Conservation (phyloP, 2,797 vertebrate genomes). For the Etheostoma nigrum region DNA sequence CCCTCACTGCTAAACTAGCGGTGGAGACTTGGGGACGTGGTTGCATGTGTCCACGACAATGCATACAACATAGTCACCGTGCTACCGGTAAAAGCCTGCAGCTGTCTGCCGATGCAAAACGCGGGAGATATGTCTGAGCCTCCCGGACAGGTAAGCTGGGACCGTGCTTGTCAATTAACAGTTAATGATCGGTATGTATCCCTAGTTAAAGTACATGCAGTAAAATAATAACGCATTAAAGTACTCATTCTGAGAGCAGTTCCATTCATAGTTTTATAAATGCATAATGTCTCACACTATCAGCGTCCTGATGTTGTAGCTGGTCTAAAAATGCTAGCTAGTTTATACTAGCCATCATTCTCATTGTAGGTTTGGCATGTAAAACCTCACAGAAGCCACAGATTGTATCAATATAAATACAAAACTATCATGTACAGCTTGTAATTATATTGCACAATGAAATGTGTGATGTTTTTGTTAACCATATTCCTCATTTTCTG, state of each 20-base stretch:
- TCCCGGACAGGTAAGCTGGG: too few relatives aligned
- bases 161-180: too few relatives aligned
- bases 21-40: too few relatives aligned
- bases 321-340: background rate
- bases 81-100: too few relatives aligned
- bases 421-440: background rate
- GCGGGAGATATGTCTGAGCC: too few relatives aligned
- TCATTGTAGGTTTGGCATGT: conserved; percentile 35
- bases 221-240: background rate
- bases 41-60: too few relatives aligned
- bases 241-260: background rate
- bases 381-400: conserved; percentile 13
- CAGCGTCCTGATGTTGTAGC: background rate
- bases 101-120: too few relatives aligned
- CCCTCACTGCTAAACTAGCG: too few relatives aligned
- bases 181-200: too few relatives aligned
- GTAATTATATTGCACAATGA: conserved; percentile 1
- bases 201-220: background rate
- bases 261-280: background rate
- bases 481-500: conserved; percentile 21
- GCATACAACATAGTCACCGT: too few relatives aligned
- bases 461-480: conserved; percentile 28
- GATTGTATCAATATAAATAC: conserved; percentile 2
- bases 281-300: background rate
- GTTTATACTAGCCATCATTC: conserved; percentile 16